Evolutionary conservation across 2,888 invertebrate genomes (phyloP).

Genomic region (Aproaerema taeniolella): DNA sequence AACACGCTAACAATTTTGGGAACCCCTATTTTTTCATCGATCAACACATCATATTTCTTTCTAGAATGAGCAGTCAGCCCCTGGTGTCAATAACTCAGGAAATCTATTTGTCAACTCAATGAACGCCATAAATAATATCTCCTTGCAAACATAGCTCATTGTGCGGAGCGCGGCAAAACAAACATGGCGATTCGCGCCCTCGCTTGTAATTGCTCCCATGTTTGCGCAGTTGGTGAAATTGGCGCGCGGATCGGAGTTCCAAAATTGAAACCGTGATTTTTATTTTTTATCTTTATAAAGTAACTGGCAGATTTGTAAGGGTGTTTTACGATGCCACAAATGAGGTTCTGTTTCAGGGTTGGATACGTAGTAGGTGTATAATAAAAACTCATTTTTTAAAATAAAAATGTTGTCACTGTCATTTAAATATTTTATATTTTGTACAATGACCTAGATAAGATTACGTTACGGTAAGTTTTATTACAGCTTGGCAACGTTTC

Average conservation of each 20-base stretch:
- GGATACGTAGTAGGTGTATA: too few relatives aligned
- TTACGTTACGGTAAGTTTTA: too few relatives aligned
- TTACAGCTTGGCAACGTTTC: too few relatives aligned
- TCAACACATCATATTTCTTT: not conserved
- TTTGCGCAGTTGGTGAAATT: slow-evolving; percentile 63
- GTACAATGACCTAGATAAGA: too few relatives aligned
- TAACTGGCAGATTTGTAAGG: too few relatives aligned
- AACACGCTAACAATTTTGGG: too few relatives aligned
- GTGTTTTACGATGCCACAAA: too few relatives aligned
- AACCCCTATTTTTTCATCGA: slow-evolving; percentile 1
- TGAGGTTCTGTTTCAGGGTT: too few relatives aligned
- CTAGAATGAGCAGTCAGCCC: slow-evolving; percentile 15
- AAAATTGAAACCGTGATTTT: slow-evolving; percentile 2
- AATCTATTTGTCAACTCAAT: slow-evolving; percentile 56
- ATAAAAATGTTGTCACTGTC: too few relatives aligned
- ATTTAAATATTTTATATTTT: too few relatives aligned
- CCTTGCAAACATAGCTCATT: slow-evolving; percentile 49
- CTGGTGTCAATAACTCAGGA: slow-evolving; percentile 50
- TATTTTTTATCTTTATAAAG: too few relatives aligned
- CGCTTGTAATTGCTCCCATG: slow-evolving; percentile 40
- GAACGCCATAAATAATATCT: slow-evolving; percentile 58
- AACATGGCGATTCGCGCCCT: slow-evolving; percentile 52
- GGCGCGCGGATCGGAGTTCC: slow-evolving; percentile 21
- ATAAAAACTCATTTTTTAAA: too few relatives aligned
- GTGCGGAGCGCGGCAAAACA: slow-evolving; percentile 45